These are phyloP conservation scores for Leptopilina drosophilae DNA, from an alignment of 2,888 invertebrate species.

Conservation along the genomic window DNA sequence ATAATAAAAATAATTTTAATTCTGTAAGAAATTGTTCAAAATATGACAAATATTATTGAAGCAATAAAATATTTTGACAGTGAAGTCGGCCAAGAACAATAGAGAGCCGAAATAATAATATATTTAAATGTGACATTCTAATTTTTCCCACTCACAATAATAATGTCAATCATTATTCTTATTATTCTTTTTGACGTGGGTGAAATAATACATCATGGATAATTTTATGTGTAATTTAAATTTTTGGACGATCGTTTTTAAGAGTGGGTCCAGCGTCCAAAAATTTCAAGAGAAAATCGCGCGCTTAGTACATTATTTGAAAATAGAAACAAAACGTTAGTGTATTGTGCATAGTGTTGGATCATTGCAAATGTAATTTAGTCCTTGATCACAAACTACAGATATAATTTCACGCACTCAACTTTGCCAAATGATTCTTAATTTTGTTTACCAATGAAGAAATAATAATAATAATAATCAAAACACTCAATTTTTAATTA, in stretches of 20 bases:
- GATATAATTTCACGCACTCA: not conserved
- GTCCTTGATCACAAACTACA: conserved; percentile 31
- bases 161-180: conserved; percentile 1
- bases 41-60: not conserved
- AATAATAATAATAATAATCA: not conserved
- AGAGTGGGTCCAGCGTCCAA: too few species aligned
- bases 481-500: too few species aligned
- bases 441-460: not conserved
- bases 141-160: not conserved
- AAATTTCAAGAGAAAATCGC: not conserved
- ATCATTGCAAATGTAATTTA: conserved; percentile 25
- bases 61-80: not conserved
- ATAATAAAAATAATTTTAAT: not conserved
- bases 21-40: not conserved
- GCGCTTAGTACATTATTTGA: not conserved
- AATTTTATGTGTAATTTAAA: conserved; percentile 16
- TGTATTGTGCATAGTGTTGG: not conserved
- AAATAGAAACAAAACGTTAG: conserved; percentile 19
- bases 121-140: not conserved
- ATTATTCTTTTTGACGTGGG: not conserved
- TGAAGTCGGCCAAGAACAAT: conserved; percentile 13
- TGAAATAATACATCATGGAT: not conserved
- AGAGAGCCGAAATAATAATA: not conserved
- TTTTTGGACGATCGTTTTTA: not conserved
- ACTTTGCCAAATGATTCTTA: conserved; percentile 13